These are phyloP conservation scores for Cisticola juncidis DNA, from an alignment of 2,113 vertebrate species.

Conservation along the genomic window DNA sequence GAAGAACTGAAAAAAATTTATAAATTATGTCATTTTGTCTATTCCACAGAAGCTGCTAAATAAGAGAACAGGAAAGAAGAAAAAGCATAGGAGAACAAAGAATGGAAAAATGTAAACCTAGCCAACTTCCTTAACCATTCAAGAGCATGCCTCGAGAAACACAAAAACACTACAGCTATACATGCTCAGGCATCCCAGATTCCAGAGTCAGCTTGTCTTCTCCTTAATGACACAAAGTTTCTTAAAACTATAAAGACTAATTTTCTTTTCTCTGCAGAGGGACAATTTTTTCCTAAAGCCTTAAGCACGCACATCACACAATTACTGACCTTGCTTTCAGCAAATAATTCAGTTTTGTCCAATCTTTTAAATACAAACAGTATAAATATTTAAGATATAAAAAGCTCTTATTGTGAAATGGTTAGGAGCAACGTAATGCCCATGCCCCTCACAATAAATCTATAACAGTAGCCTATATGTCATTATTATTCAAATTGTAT, in stretches of 20 bases:
- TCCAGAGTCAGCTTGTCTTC: neutral
- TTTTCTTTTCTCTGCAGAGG: neutral
- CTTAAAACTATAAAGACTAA: neutral
- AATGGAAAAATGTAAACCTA: neutral
- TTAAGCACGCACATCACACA: neutral
- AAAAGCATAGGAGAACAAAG: neutral
- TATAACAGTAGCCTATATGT: neutral
- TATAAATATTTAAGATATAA: slow-evolving; percentile 5
- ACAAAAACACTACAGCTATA: neutral
- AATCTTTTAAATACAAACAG: slow-evolving; percentile 28
- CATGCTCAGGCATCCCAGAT: neutral
- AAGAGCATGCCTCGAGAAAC: neutral
- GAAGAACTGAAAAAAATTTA: neutral
- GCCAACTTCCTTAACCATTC: neutral
- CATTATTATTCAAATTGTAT: neutral
- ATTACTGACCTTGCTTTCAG: neutral
- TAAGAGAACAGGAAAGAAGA: neutral
- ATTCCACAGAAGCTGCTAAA: neutral
- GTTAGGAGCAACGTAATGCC: neutral
- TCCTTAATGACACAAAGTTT: neutral
- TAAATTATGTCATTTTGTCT: neutral
- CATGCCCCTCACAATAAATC: neutral
- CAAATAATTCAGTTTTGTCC: neutral
- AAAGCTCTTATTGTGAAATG: neutral
- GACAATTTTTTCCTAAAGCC: neutral